Evolutionary conservation across 2,888 invertebrate species (phyloP).

Genomic region (Dryobota labecula): DNA sequence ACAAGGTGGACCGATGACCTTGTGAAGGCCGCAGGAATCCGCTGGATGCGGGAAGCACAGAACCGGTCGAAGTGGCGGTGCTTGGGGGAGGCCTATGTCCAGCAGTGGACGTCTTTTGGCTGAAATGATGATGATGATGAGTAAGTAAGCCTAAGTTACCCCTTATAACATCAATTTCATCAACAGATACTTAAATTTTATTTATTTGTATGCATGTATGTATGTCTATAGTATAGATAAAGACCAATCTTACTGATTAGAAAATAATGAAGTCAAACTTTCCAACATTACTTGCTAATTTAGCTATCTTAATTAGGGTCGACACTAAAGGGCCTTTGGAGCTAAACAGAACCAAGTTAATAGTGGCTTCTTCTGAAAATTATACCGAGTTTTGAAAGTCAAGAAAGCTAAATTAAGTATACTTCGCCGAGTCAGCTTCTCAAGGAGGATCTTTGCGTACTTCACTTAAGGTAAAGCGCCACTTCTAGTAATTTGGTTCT

Average conservation of each 20-base stretch:
- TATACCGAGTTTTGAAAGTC: conserved; percentile 41
- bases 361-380: conserved; percentile 34
- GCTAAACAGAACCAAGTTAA: conserved; percentile 26
- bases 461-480: conserved; percentile 26
- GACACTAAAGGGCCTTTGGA: conserved; percentile 7
- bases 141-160: too few relatives aligned
- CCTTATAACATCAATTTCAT: too few relatives aligned
- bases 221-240: too few relatives aligned
- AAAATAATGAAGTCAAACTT: conserved; percentile 32
- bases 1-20: too few relatives aligned
- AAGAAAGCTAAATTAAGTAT: conserved; percentile 37
- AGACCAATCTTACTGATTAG: conserved; percentile 36
- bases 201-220: too few relatives aligned
- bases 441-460: conserved; percentile 1
- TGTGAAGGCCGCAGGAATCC: too few relatives aligned
- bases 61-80: too few relatives aligned
- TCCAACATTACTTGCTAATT: conserved; percentile 39
- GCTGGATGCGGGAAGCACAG: too few relatives aligned
- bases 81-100: too few relatives aligned
- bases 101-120: too few relatives aligned
- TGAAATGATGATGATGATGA: too few relatives aligned
- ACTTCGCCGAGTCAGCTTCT: conserved; percentile 13
- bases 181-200: too few relatives aligned
- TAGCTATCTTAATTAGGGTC: conserved; percentile 50
- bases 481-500: conserved; percentile 32